These are phyloP conservation scores for Riptortus pedestris DNA, from an alignment of 1,140 invertebrate species.

Conservation along the genomic window DNA sequence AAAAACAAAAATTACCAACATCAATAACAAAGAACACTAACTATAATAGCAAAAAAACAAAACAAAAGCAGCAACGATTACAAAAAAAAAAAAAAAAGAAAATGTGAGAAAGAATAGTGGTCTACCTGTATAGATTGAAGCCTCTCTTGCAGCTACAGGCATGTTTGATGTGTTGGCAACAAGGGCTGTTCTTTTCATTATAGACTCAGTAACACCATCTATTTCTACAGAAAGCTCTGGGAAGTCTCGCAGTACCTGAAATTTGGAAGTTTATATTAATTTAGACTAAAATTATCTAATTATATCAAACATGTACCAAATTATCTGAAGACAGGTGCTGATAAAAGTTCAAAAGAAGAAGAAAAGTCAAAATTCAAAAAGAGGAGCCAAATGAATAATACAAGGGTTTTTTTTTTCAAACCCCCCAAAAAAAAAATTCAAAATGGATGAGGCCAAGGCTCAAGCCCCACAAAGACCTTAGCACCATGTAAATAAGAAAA, in stretches of 20 bases:
- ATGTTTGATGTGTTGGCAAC: conserved; percentile 99
- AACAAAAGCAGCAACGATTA: not conserved
- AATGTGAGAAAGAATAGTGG: not conserved
- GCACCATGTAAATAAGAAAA: too few relatives aligned
- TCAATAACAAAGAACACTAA: too few relatives aligned
- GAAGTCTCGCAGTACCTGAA: conserved; percentile 94
- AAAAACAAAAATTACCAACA: too few relatives aligned
- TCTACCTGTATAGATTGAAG: conserved; percentile 94
- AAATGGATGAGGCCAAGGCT: too few relatives aligned
- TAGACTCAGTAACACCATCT: conserved; percentile 90
- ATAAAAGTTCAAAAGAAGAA: conserved; percentile 2
- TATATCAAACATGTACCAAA: conserved; percentile 5
- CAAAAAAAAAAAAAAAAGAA: not conserved
- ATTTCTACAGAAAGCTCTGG: conserved; percentile 96
- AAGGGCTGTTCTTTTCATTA: conserved; percentile 98
- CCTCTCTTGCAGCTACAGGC: conserved; percentile 99
- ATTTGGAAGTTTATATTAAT: too few relatives aligned
- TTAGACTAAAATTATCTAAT: too few relatives aligned
- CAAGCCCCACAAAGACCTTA: too few relatives aligned
- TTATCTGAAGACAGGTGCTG: conserved; percentile 19
- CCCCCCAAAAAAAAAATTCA: too few relatives aligned
- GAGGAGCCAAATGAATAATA: too few relatives aligned
- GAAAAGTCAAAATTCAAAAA: not conserved
- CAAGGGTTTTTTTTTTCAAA: too few relatives aligned
- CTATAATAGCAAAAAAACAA: too few relatives aligned